Evolutionary conservation across 2,888 invertebrate species (phyloP), one percentile per base, ranked within the genome.

Genomic region (Aquatica leii): DNA sequence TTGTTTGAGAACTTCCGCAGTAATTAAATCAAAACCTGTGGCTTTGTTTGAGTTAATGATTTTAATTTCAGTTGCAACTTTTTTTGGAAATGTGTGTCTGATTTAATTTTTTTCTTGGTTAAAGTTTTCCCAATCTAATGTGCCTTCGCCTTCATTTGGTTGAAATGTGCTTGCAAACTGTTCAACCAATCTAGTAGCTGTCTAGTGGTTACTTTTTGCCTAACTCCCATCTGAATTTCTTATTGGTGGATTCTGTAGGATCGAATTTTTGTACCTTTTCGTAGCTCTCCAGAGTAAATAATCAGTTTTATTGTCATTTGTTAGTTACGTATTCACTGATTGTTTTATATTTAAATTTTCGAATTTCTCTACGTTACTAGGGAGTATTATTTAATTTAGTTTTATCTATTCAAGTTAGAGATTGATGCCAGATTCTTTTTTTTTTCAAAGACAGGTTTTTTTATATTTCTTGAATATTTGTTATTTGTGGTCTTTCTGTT

Each of bases 11-110:
- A 71, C 35, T n/a, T 64, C 40, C 1, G 65, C 70, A 5, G 66
- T 71, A 2, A 74, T 72, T 18, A 68, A 50, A 48, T 74, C 74
- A 31, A 62, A 66, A 1, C 71, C 71, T n/a, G 71, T 65, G 20
- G 65, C 52, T 60, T 69, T 69, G 48, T 58, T 59, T 31, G 49
- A 24, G 24, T 24, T 4, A 24, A 24, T 24, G 24, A 6, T 4
- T 24, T 24, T 24, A 24, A 24, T 24, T 24, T 24, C 24, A 24
- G 2, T 6, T 24, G 24, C 24, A 4, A n/a, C 49, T 50, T 50
- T 40, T 40, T 58, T 58, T 50, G 34, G 24, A 21, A 40, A 35
- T 14, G 14, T 50, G 17, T 18, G 24, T 40, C 15, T 51, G 20
- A 58, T 58, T 35, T 50, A 12, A 11, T n/a, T 37, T 34, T 57